Evolutionary conservation across 64 coral and sea anemone genomes (phyloP), one percentile per base, ranked within the genome.

Genomic region (Cladopsammia gracilis): DNA sequence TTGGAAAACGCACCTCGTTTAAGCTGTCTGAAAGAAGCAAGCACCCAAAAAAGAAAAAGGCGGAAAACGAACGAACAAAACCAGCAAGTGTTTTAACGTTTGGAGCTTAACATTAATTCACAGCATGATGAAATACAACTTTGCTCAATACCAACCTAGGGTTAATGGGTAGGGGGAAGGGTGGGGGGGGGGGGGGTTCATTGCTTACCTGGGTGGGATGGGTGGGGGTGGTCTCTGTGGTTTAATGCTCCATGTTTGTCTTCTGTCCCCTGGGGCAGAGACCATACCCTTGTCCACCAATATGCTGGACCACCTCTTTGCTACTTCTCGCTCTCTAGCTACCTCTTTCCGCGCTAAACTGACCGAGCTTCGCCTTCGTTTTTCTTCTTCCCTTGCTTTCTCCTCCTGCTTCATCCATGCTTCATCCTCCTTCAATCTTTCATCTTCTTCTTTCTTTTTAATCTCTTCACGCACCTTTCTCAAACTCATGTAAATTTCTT

Each of bases 401-500:
- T 85, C 80, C 69, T 99, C 94, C 48, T 92, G 89, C 72, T 64
- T 76, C n/a, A 87, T 87, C 98, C 98, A 99, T 3, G 98, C 98
- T 62, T 94, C 94, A 3, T 99, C 88, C 20, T 75, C 89, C 72
- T 96, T 96, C 85, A 92, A 81, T 64, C 75, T 89, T 62, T 94
- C 87, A 62, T 99, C 94, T 68, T 88, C 98, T 67, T 99, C 98
- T 65, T 91, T 93, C 58, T 89, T 82, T 44, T 91, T 90, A 43
- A 86, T 81, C 61, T 94, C 79, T 87, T 96, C 91, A 45, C 97
- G 70, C 25, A 94, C 88, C 58, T 91, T 87, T 62, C 93, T 99
- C 71, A 99, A 92, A 64, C 88, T 99, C 12, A 88, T 62, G 72
- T 99, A 99, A 89, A 99, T 99, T 71, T 99, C 98, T 66, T 94